Conservation (phyloP, 2,888 invertebrate genomes). For the Oxycera nigricornis region DNA sequence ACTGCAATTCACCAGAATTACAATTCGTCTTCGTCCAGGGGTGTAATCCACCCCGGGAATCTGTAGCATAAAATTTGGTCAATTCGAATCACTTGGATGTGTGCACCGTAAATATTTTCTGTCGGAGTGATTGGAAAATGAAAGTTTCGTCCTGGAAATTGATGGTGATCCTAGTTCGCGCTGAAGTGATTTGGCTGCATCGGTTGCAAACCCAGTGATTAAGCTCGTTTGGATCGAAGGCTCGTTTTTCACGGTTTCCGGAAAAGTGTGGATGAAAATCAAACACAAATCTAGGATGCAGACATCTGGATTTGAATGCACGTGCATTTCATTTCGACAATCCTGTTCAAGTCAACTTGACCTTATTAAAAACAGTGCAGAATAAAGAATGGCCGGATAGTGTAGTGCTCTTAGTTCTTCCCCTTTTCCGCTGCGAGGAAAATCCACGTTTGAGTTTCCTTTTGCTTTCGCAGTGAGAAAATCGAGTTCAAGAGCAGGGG, state of each 20-base stretch:
- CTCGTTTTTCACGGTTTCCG: not conserved
- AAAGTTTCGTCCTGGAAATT: not conserved
- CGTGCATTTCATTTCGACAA: conserved; percentile 8
- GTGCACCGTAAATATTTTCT: not conserved
- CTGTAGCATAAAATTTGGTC: not conserved
- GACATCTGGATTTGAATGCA: conserved; percentile 15
- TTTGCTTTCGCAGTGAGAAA: not conserved
- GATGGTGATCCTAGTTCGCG: not conserved
- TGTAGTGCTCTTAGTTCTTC: conserved; percentile 17
- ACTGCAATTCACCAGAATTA: conserved; percentile 6
- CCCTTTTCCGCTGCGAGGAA: not conserved
- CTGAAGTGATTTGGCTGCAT: not conserved
- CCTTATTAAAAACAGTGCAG: conserved; percentile 35
- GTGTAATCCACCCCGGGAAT: conserved; percentile 33
- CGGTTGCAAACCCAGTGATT: not conserved
- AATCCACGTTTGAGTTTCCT: not conserved
- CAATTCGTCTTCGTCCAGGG: conserved; percentile 7
- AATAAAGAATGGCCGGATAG: not conserved
- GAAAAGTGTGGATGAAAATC: not conserved
- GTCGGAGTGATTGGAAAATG: not conserved
- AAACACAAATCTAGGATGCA: too few relatives aligned
- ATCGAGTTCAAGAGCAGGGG: conserved; percentile 33
- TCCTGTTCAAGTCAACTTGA: conserved; percentile 23
- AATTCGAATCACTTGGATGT: not conserved
- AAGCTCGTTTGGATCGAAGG: not conserved